These are phyloP conservation scores for Asteroscopus sphinx DNA, from an alignment of 2,888 invertebrate genomes.

Conservation along the genomic window DNA sequence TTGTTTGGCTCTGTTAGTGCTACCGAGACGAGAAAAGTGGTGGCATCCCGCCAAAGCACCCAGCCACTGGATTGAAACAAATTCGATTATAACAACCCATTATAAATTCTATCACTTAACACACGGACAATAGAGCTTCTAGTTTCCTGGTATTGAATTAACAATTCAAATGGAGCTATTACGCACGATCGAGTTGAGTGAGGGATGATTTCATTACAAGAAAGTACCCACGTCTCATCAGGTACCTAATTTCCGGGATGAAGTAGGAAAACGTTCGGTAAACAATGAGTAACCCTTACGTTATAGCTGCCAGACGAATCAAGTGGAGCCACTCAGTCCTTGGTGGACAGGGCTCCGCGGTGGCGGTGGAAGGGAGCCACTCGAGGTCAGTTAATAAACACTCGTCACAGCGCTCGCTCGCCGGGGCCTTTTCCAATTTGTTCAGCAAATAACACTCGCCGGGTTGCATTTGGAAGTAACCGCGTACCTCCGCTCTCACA, in stretches of 20 bases:
- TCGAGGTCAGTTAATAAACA: conserved; percentile 62
- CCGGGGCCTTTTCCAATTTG: conserved; percentile 47
- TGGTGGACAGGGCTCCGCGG: conserved; percentile 20
- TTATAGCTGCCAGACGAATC: conserved; percentile 26
- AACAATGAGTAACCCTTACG: conserved; percentile 39
- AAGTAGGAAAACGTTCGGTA: conserved; percentile 33
- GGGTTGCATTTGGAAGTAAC: conserved; percentile 21
- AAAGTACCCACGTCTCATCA: conserved; percentile 35
- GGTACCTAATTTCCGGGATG: conserved; percentile 43
- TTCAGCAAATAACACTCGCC: conserved; percentile 45
- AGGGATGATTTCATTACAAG: conserved; percentile 41
- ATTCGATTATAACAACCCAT: conserved; percentile 38
- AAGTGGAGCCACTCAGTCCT: conserved; percentile 26
- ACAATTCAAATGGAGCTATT: conserved; percentile 37
- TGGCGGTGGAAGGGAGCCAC: conserved; percentile 30
- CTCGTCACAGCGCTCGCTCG: conserved; percentile 35
- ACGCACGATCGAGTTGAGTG: conserved; percentile 25
- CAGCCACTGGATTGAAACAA: conserved; percentile 31
- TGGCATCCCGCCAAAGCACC: conserved; percentile 34
- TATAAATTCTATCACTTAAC: conserved; percentile 34
- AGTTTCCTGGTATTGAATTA: conserved; percentile 29
- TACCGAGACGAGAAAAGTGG: not conserved
- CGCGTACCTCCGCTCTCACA: conserved; percentile 9
- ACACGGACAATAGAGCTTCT: conserved; percentile 13
- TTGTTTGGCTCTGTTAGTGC: conserved; percentile 4